Evolutionary conservation across 2,888 invertebrate species (phyloP).

Genomic region (Hirudinaria manillensis): DNA sequence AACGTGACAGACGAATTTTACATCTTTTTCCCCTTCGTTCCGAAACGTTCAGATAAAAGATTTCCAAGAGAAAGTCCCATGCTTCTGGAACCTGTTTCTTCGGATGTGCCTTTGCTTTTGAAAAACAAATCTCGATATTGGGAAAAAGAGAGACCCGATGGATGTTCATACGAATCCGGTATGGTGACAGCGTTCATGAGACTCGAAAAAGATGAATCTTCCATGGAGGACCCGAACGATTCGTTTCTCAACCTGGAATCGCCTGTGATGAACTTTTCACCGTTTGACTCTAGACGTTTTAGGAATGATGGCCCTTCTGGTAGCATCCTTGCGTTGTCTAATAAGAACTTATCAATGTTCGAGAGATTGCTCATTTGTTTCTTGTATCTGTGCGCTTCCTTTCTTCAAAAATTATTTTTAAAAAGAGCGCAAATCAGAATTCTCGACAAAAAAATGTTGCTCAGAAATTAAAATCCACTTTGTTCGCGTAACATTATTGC

Average conservation of each 20-base stretch:
- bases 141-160: slow-evolving; percentile 20
- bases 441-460: too few species aligned
- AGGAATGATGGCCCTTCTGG: neutral
- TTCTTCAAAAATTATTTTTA: too few species aligned
- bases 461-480: too few species aligned
- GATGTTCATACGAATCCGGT: neutral
- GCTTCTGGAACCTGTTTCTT: slow-evolving; percentile 2
- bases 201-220: neutral
- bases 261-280: too few species aligned
- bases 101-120: neutral
- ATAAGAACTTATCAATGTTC: too few species aligned
- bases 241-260: too few species aligned
- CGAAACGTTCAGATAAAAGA: neutral
- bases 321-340: neutral
- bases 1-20: neutral
- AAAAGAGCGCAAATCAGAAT: too few species aligned
- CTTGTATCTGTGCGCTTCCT: too few species aligned
- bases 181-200: neutral
- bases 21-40: slow-evolving; percentile 4
- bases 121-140: slow-evolving; percentile 23
- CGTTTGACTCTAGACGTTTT: neutral
- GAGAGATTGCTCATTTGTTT: too few species aligned
- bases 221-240: neutral
- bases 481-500: too few species aligned
- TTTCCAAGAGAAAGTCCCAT: neutral